Base-by-base conservation (phyloP, 2,797 vertebrate genomes). In the Esox lucius region DNA sequence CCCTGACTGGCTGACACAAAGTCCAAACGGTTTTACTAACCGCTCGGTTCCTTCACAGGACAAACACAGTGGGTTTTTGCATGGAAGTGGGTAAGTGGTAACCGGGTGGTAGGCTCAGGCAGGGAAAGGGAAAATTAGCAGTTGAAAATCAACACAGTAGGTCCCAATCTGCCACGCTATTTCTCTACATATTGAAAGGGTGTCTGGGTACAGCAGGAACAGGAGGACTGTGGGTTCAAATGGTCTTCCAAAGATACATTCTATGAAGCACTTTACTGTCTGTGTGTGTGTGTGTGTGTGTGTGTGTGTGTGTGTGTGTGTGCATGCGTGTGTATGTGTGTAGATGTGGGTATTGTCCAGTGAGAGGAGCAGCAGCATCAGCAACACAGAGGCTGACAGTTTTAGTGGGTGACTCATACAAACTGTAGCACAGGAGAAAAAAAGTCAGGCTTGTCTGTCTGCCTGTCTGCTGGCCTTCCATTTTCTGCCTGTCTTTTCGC, bases 281-380 rank as follows among this genome's bases (percentile, higher is more conserved):
- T 24, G 11, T 24, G 13, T 8, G 22, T 24, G 59, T 61, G 1
- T 2, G 59, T 24, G 59, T 61, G 4, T 61, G n/a, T 59, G n/a
- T 59, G 56, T n/a, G 17, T 56, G 51, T 56, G 51, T 53, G 3
- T 3, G 49, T 12, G 59, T 61, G 59, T 61, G 59, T 28, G 59
- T 62, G 22, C 70, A 49, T 75, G 70, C 62, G 62, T 72, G 70
- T 80, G 80, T 77, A 31, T 64, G 48, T 19, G n/a, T 46, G 81
- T 72, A 68, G 72, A 33, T 78, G 64, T 77, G 76, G 73, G 78
- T 77, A 81, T 74, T 68, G 71, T 82, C 80, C 80, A 83, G 80
- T 80, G 78, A 75, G n/a, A n/a, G n/a, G 24, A 73, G 72, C 81
- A 80, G 56, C 73, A 80, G 64, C 82, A 78, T 74, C 76, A 72